Conservation (phyloP, 2,113 vertebrate genomes). For the Crotalus tigris region DNA sequence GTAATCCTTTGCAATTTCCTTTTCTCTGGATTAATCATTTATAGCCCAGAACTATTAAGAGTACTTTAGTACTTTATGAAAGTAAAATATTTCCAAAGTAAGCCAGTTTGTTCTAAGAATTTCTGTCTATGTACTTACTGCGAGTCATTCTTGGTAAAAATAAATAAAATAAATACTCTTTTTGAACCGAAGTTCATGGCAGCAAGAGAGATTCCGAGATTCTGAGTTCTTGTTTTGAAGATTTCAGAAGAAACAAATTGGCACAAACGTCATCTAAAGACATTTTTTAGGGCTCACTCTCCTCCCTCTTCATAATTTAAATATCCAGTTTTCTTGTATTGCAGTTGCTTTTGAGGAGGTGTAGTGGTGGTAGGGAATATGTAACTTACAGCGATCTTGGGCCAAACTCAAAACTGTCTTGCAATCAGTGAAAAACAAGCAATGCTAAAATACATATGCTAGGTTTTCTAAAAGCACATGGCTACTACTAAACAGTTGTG, state of each 20-base stretch:
- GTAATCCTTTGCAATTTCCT: slow-evolving; percentile 25
- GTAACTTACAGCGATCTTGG: background rate
- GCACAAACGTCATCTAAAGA: background rate
- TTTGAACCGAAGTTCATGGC: background rate
- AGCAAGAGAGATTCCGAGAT: background rate
- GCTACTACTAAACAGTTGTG: background rate
- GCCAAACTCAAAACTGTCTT: background rate
- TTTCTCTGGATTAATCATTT: slow-evolving; percentile 43
- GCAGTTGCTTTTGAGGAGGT: background rate
- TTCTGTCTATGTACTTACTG: background rate
- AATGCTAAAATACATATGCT: background rate
- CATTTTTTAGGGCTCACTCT: background rate
- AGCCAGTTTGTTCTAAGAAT: background rate
- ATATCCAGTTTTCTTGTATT: background rate
- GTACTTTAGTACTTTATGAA: background rate
- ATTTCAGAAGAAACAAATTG: background rate
- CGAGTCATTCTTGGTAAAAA: background rate
- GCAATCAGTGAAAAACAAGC: background rate
- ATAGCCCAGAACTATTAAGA: slow-evolving; percentile 23
- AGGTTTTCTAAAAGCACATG: background rate
- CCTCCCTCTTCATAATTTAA: background rate
- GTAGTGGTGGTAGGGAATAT: background rate
- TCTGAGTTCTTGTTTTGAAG: background rate
- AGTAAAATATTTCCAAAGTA: slow-evolving; percentile 8
- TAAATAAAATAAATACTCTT: background rate